Base-by-base conservation (phyloP, 2,797 vertebrate species). In the Microctenopoma steveboyesi region DNA sequence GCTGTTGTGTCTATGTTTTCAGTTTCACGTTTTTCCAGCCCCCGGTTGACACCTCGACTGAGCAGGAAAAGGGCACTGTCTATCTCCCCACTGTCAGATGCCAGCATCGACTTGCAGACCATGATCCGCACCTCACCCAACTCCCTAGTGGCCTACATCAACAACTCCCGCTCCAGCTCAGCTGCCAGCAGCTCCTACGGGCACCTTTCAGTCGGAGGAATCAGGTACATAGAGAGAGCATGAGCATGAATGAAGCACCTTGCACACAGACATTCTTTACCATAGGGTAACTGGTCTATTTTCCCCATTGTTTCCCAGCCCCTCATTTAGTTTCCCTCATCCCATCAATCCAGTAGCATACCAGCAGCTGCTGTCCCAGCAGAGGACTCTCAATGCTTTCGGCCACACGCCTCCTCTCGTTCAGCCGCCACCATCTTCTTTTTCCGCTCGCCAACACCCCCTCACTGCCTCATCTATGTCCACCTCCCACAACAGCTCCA, bases 101-200 rank as follows among this genome's bases (percentile, higher is more conserved):
- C 97, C 92, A 99, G 97, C 93, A 98, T 99, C 7, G 97, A 99
- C 92, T 94, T 99, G 56, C 98, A 99, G 93, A 98, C 97, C 3
- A 99, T 99, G 98, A 99, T 99, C 91, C 96, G 98, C 68, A 99
- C 98, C 45, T 99, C 98, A 0, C 98, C 98, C 72, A 99, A 97
- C 92, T 99, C 98, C 0, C 93, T 99, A 28, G 97, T 99, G 80
- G 98, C 98, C 0, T 99, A 98, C 85, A 99, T 99, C 93, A 99
- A 99, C 93, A 99, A 98, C 86, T 98, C 98, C 0, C 94, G 98
- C 28, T 97, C 97, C 92, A 99, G 97, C 85, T 99, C 98, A 0
- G 97, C 97, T 0, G 96, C 97, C 2, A 98, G 97, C 69, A 98
- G 97, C 82, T 99, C 98, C 61, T 99, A 99, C 0, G 98, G 98